A percentile compares a stretch with the other conserved stretches of the same genome.
These are phyloP conservation scores for Drosophila arawakana DNA, from an alignment of 1,140 invertebrate species.

Conservation along the genomic window DNA sequence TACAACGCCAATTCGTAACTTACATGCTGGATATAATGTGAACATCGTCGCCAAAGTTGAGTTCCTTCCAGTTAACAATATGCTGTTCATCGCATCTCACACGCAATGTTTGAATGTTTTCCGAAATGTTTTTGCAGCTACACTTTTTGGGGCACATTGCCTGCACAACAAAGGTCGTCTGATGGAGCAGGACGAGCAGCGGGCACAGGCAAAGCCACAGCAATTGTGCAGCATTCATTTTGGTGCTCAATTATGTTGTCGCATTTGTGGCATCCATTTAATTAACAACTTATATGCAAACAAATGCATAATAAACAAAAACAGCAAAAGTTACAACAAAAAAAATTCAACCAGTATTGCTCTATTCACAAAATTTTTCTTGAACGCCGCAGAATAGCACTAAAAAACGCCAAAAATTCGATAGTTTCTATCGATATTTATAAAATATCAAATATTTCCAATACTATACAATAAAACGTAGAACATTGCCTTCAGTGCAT, in stretches of 20 bases:
- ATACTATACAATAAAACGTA: neutral
- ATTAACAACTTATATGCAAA: conserved; percentile 46
- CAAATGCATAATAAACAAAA: conserved; percentile 72
- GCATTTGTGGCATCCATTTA: conserved; percentile 57
- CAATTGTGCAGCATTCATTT: conserved; percentile 54
- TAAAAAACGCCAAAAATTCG: conserved; percentile 25
- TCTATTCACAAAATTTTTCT: conserved; percentile 42
- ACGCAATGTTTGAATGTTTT: conserved; percentile 82
- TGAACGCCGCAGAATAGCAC: conserved; percentile 7
- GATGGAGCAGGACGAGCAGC: conserved; percentile 29
- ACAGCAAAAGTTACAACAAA: conserved; percentile 70
- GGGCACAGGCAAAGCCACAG: conserved; percentile 27
- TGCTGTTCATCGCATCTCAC: conserved; percentile 85
- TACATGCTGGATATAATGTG: conserved; percentile 84
- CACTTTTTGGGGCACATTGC: conserved; percentile 74
- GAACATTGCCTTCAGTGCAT: neutral
- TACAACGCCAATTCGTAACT: conserved; percentile 36
- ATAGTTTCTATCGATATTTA: conserved; percentile 21
- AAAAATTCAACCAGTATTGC: conserved; percentile 49
- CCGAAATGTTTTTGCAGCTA: conserved; percentile 69
- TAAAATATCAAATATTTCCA: neutral
- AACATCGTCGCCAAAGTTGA: conserved; percentile 84
- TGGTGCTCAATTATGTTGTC: conserved; percentile 41
- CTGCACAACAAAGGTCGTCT: conserved; percentile 37
- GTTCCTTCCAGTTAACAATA: conserved; percentile 83